Base-by-base conservation (phyloP, 2,888 invertebrate genomes). In the Euzophera pinguis region DNA sequence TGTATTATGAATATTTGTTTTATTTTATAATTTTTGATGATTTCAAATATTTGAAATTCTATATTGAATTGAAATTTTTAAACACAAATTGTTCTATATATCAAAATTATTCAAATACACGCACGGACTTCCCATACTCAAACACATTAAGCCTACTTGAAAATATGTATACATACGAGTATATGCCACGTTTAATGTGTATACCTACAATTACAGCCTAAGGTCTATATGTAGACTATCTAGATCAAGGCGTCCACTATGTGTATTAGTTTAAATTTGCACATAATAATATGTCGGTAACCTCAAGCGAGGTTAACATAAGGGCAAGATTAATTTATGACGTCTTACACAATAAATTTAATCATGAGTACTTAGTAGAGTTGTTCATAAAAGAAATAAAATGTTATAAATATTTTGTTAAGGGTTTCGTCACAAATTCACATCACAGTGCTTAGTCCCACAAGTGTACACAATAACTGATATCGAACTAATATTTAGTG, bases 401-500 rank as follows among this genome's bases (percentile, higher is more conserved):
- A 3, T 3, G 2, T 22, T 22, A 22, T 22, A 22, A 2, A 22
- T 5, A 2, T 3, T 22, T 22, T 39, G 1, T 39, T 16, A n/a
- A n/a, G n/a, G n/a, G n/a, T 39, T 38, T 14, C 1, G 22, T 27
- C 29, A 43, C 43, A 43, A 13, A 29, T n/a, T 27, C 45, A 45
- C 45, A 32, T n/a, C 14, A 45, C 29, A 45, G 22, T 22, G 22
- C 22, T 22, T 22, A 22, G 2, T 32, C 4, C 45, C 16, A 45
- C 32, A 34, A 32, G 45, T 22, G 22, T 45, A 12, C 14, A 9
- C 14, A 14, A 4, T 45, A 5, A 7, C 45, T 32, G 51, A 29
- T 49, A 49, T 49, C 39, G 49, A 50, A 39, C 39, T 50, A 50
- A 50, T 37, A 48, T 14, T 32, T 10, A n/a, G 12, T 37, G 37